Base-by-base conservation (phyloP, 2,113 vertebrate species). In the Psilopogon haemacephalus region DNA sequence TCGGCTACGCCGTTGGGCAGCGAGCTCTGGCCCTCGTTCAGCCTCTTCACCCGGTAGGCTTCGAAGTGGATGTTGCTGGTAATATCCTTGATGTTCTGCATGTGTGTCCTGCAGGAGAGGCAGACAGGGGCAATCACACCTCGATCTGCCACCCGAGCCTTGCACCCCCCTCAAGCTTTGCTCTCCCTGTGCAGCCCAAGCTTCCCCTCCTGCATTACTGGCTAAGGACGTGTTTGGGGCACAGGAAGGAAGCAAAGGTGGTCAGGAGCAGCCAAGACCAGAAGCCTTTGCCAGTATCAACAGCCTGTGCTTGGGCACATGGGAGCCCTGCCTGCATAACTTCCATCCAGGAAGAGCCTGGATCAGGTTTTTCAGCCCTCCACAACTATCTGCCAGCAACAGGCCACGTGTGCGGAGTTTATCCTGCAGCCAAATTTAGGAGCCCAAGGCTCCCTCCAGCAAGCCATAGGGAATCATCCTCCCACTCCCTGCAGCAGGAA, bases 81-180 rank as follows among this genome's bases (percentile, higher is more conserved):
- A 96, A 99, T 99, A 96, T 99, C 99, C 93, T 99, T 99, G 89
- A 99, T 99, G 97, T 99, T 99, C 97, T 99, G 98, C 99, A 99
- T 99, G 97, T 99, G 99, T 17, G 99, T 99, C 98, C 99, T 99
- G 97, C 1, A 12, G 84, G 89, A 70, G 55, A 78, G 40, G 80
- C 33, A 90, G 40, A 91, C 0, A 7, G 42, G 30, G 26, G 14
- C 11, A 8, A 20, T 93, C 9, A 2, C 37, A 48, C 19, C 17
- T 27, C 2, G 6, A 16, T 65, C 1, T 0, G 35, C 74, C 37
- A 37, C 18, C 48, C 85, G 55, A 32, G 6, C 50, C 62, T 18
- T 13, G 27, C 52, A 76, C 6, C 33, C 15, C 33, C 35, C 4
- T n/a, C 28, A 6, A 12, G 6, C n/a, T 14, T 56, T 35, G 67